These are phyloP conservation scores for Apostichopus parvimensis DNA, from an alignment of 35 echinoderm and acorn worm genomes.

Conservation along the genomic window DNA sequence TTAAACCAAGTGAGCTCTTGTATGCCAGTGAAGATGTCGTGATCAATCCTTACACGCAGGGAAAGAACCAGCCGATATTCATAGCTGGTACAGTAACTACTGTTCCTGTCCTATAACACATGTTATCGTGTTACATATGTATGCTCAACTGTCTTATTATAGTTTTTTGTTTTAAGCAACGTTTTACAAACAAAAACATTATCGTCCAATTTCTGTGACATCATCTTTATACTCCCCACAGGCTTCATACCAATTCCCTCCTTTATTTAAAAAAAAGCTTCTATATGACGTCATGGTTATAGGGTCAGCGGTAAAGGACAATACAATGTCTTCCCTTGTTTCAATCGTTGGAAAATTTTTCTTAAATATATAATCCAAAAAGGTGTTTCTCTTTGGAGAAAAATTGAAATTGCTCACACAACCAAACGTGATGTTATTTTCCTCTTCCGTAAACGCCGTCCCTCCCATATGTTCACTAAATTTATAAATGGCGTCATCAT, in stretches of 20 bases:
- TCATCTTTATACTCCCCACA: neutral
- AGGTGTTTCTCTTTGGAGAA: neutral
- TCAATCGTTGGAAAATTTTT: neutral
- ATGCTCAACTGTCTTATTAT: neutral
- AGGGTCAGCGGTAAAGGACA: neutral
- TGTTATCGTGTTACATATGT: neutral
- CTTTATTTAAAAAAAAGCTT: neutral
- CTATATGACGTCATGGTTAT: neutral
- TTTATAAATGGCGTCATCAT: neutral
- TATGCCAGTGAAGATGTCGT: too few relatives aligned
- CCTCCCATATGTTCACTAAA: neutral
- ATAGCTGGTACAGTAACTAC: too few relatives aligned
- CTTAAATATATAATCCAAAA: neutral
- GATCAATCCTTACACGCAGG: too few relatives aligned
- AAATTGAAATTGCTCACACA: neutral
- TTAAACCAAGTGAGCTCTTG: too few relatives aligned
- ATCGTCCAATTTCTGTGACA: neutral
- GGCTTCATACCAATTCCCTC: neutral
- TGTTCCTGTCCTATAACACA: too few relatives aligned
- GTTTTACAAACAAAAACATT: too few relatives aligned
- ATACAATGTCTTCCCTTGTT: neutral
- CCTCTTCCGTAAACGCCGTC: neutral
- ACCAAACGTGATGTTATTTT: neutral
- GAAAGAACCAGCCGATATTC: too few relatives aligned
- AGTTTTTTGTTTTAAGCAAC: too few relatives aligned